These are phyloP conservation scores for Nicator chloris DNA, from an alignment of 2,113 vertebrate genomes.

Conservation along the genomic window DNA sequence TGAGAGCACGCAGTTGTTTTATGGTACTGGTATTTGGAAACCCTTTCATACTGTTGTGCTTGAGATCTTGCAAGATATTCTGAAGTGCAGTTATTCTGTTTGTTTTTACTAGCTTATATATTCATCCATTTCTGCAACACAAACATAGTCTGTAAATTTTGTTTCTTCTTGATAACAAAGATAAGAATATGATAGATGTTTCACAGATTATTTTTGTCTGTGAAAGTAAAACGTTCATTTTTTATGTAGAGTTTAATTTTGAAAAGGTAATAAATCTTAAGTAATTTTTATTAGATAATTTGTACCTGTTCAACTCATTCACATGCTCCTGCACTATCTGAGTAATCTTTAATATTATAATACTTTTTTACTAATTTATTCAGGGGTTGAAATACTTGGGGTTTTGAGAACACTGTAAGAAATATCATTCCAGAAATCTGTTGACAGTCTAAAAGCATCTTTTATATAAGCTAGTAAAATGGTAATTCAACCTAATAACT, in stretches of 20 bases:
- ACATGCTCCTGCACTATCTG: neutral
- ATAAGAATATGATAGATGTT: neutral
- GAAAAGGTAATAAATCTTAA: neutral
- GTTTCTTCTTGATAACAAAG: neutral
- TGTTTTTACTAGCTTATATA: neutral
- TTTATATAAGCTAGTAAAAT: conserved; percentile 41
- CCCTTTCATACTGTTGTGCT: accelerated
- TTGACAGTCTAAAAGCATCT: conserved; percentile 17
- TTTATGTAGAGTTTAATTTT: neutral
- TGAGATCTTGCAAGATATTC: neutral
- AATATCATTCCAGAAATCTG: neutral
- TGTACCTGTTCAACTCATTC: neutral
- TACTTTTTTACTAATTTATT: neutral
- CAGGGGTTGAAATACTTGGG: neutral
- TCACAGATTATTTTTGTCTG: neutral
- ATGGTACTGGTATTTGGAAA: neutral
- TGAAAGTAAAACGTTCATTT: neutral
- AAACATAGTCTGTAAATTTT: neutral
- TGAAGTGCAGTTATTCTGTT: neutral
- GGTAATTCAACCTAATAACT: conserved; percentile 8
- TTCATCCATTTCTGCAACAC: neutral
- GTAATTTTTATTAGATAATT: neutral
- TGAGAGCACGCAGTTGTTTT: neutral
- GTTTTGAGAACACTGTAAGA: neutral
- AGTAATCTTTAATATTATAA: neutral